Conservation (phyloP, 1,140 invertebrate species). For the Drosophila tani region DNA sequence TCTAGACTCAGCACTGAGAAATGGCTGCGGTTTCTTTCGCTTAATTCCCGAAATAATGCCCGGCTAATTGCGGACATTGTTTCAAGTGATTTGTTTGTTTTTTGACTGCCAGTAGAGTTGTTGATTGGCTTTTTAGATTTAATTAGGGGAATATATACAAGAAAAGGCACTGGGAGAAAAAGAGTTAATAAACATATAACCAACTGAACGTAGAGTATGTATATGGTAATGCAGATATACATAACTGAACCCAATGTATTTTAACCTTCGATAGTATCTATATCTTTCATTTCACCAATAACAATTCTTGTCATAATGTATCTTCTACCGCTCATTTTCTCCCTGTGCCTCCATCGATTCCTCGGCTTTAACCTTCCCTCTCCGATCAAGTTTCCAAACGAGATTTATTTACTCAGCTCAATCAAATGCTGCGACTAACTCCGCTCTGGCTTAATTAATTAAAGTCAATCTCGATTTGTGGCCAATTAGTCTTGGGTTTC, state of each 20-base stretch:
- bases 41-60: slow-evolving; percentile 32
- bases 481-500: slow-evolving; percentile 69
- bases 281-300: no score
- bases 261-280: background rate
- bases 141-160: slow-evolving; percentile 39
- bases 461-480: slow-evolving; percentile 76
- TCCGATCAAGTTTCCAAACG: slow-evolving; percentile 40
- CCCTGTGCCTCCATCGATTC: background rate
- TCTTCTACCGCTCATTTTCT: background rate
- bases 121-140: slow-evolving; percentile 46
- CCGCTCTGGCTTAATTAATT: slow-evolving; percentile 64
- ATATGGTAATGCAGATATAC: no score
- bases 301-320: background rate
- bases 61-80: slow-evolving; percentile 57
- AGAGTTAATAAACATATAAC: no score
- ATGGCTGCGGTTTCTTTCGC: slow-evolving; percentile 48
- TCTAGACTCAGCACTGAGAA: slow-evolving; percentile 29
- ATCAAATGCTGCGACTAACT: slow-evolving; percentile 49
- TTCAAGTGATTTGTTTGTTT: slow-evolving; percentile 41
- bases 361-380: slow-evolving; percentile 25
- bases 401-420: slow-evolving; percentile 59
- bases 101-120: slow-evolving; percentile 37
- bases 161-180: slow-evolving; percentile 20
- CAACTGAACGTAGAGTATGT: no score
- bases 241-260: no score